A percentile compares a stretch with the other conserved stretches of the same genome.
phyloP scores from a whole-genome alignment of 2,113 vertebrate genomes.

The Oryzias celebensis region DNA sequence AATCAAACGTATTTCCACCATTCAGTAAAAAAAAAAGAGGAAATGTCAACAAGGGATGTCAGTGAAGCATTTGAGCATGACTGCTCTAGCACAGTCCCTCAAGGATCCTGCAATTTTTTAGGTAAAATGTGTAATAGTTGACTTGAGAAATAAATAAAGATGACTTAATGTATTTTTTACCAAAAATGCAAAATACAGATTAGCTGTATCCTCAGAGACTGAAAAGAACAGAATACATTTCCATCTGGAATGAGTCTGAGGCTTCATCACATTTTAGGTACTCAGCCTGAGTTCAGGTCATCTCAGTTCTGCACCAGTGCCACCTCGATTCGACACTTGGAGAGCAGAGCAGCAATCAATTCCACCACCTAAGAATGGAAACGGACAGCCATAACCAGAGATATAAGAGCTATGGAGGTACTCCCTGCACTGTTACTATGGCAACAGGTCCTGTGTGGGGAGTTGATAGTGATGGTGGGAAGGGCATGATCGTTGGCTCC shows the following conservation, averaged over 20 bases:
- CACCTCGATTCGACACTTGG: constrained; percentile 36
- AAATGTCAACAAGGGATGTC: not conserved
- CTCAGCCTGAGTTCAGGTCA: constrained; percentile 10
- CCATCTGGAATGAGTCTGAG: constrained; percentile 6
- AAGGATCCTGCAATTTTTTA: not conserved
- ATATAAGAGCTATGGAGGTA: constrained; percentile 58
- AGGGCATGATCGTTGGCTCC: constrained; percentile 35
- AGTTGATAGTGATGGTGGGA: not conserved
- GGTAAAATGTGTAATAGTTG: not conserved
- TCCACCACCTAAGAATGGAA: constrained; percentile 55
- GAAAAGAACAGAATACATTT: constrained; percentile 20
- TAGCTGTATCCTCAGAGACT: not conserved
- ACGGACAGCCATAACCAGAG: constrained; percentile 62
- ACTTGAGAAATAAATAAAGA: too few species aligned
- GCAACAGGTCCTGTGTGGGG: constrained; percentile 54
- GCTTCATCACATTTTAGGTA: constrained; percentile 23
- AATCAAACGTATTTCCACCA: constrained; percentile 20
- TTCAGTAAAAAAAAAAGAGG: not conserved
- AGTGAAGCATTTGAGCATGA: not conserved
- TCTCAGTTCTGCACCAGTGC: constrained; percentile 43
- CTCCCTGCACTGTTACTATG: constrained; percentile 65
- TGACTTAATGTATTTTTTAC: not conserved
- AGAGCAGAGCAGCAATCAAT: constrained; percentile 58
- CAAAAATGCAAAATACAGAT: not conserved
- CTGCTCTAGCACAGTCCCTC: not conserved